Evolutionary conservation across 2,888 invertebrate species (phyloP).

Genomic region (Andrena fulva): DNA sequence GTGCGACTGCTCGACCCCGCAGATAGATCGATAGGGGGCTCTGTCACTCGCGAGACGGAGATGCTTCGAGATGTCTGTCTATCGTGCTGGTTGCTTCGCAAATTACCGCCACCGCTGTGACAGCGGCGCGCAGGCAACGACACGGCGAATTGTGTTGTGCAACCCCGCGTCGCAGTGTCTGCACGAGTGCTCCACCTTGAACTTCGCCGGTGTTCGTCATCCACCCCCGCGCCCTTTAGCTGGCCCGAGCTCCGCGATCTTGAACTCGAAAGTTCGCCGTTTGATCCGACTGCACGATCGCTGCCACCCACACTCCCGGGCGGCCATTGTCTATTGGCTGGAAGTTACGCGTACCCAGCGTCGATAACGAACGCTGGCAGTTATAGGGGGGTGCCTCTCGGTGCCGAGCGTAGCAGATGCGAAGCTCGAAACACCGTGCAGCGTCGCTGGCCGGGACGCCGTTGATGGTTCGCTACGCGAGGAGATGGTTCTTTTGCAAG

Average conservation of each 20-base stretch:
- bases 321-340: conserved; percentile 38
- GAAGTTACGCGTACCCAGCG: conserved; percentile 20
- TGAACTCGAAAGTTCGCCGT: conserved; percentile 34
- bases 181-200: conserved; percentile 40
- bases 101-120: conserved; percentile 20
- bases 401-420: not conserved
- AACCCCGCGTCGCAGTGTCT: not conserved
- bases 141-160: conserved; percentile 17
- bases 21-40: conserved; percentile 34
- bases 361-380: conserved; percentile 18
- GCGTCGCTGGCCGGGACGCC: too few species aligned
- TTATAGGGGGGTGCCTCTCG: not conserved
- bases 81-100: not conserved
- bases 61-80: conserved; percentile 3
- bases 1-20: not conserved
- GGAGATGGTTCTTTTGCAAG: too few species aligned
- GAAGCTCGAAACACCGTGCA: not conserved
- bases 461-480: too few species aligned
- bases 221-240: not conserved
- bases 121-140: not conserved
- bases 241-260: conserved; percentile 31
- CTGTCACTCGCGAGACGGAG: conserved; percentile 15
- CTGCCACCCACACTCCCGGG: conserved; percentile 33
- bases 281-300: conserved; percentile 35
- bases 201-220: conserved; percentile 27